Base-by-base conservation (phyloP, 2,113 vertebrate genomes). In the Cephalopterus ornatus region DNA sequence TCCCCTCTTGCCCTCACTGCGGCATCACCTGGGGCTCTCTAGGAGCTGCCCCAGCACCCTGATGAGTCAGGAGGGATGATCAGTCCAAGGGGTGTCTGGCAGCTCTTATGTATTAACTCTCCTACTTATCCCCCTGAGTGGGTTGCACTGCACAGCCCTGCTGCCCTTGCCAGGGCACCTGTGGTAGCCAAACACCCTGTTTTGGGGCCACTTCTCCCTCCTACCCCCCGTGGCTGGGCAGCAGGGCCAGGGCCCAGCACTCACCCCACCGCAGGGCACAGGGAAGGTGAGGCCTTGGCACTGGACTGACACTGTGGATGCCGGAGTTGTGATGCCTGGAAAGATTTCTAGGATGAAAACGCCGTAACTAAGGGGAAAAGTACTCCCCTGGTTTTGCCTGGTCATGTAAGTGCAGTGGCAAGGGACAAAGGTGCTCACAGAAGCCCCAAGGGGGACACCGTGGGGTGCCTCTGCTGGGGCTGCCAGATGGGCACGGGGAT, bases 301-400 rank as follows among this genome's bases (percentile, higher is more conserved):
- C 42, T 0, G 11, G 15, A 12, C 72, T 6, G 55, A 32, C 53
- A 18, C 55, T 14, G 8, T 5, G 61, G 28, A 9, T 4, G 13
- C 49, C 4, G 1, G 21, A 35, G 1, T 14, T 10, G 2, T 0
- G 4, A 22, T 55, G 0, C 53, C 70, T 6, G 2, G 26, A 11
- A 11, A 55, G 32, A 21, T 44, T 88, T 44, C 0, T 9, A 39
- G 55, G 59, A 22, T 70, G 70, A 19, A 65, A 85, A 73, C 15
- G 1, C 6, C 8, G 4, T 6, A 4, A 14, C 50, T 17, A 2
- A 4, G 10, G 50, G 9, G 5, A 3, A 2, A 75, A 47, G 3
- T 0, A 12, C 2, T 1, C 13, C 18, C 8, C 59, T 30, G 49
- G 49, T 4, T n/a, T 27, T 67, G 8, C 28, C 32, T 20, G 56